phyloP scores from a whole-genome alignment of 2,113 vertebrate species.

The Tricholaema leucomelas region DNA sequence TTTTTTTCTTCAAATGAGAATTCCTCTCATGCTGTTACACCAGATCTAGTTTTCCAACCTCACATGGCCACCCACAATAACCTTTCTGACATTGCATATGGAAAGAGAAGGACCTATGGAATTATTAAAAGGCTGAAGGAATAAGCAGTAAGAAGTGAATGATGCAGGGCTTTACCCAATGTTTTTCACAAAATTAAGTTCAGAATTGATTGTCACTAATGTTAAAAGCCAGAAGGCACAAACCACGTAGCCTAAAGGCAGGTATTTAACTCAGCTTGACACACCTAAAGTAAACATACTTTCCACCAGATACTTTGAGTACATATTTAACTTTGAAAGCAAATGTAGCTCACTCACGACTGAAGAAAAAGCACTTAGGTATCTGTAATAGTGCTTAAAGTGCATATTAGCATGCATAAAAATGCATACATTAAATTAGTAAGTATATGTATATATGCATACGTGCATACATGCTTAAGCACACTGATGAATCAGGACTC shows the following conservation, averaged over 20 bases:
- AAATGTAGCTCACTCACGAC: neutral
- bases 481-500: neutral
- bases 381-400: neutral
- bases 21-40: neutral
- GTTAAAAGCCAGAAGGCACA: neutral
- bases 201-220: neutral
- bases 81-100: neutral
- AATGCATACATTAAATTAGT: neutral
- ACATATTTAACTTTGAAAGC: neutral
- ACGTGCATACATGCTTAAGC: neutral
- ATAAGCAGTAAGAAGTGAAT: neutral
- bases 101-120: neutral
- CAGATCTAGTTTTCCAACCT: neutral
- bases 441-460: neutral
- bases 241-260: neutral
- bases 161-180: neutral
- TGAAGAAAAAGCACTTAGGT: neutral
- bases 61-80: neutral
- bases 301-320: neutral
- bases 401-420: neutral
- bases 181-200: neutral
- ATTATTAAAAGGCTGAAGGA: conserved; percentile 4
- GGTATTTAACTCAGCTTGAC: neutral
- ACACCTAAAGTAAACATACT: neutral
- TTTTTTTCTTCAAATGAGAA: neutral